These are phyloP conservation scores for Alcedo quadribrachys DNA, from an alignment of 2,797 vertebrate species.

Conservation along the genomic window DNA sequence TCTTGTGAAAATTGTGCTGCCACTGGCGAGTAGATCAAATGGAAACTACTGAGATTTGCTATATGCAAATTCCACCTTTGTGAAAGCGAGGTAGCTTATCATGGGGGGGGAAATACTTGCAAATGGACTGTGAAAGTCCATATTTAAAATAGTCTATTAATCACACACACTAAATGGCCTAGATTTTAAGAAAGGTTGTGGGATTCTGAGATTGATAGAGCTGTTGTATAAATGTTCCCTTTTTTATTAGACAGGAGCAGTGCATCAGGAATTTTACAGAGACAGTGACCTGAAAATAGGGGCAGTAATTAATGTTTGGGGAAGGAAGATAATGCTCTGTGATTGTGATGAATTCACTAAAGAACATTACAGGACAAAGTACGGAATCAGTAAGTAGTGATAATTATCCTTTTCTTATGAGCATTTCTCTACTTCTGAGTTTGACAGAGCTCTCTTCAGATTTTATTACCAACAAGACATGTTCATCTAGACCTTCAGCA, in stretches of 20 bases:
- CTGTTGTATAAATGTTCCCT: constrained; percentile 12
- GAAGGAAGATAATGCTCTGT: constrained; percentile 86
- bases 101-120: not conserved
- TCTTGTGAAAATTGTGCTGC: not conserved
- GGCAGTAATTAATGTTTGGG: constrained; percentile 88
- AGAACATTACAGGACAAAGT: constrained; percentile 88
- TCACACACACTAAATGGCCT: not conserved
- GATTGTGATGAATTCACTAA: constrained; percentile 95
- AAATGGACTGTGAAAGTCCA: not conserved
- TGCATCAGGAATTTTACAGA: constrained; percentile 86
- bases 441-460: not conserved
- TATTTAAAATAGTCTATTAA: not conserved
- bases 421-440: constrained; percentile 2
- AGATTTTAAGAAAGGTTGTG: not conserved
- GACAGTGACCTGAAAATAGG: constrained; percentile 89
- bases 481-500: constrained; percentile 43
- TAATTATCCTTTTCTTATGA: constrained; percentile 40
- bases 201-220: constrained; percentile 10
- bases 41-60: not conserved
- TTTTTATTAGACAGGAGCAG: constrained; percentile 83
- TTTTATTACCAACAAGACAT: constrained; percentile 40
- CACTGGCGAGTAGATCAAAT: not conserved
- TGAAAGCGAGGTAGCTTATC: not conserved
- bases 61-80: not conserved
- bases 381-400: constrained; percentile 84